Conservation (phyloP, 2,888 invertebrate genomes). For the Melipona bicolor region DNA sequence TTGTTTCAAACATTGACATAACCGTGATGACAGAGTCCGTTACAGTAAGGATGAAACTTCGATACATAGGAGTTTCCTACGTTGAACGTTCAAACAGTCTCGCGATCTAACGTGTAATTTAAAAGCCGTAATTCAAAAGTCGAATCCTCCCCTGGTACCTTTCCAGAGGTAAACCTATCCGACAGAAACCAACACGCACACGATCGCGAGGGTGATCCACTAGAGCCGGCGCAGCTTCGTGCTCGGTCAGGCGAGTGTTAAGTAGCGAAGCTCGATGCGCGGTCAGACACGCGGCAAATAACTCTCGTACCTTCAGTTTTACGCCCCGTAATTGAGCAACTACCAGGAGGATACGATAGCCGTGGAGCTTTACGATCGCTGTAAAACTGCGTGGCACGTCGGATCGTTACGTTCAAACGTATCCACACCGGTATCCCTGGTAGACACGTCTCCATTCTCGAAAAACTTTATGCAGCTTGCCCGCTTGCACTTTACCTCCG, state of each 20-base stretch:
- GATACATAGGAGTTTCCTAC: background rate
- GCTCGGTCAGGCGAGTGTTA: background rate
- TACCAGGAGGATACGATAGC: constrained; percentile 6
- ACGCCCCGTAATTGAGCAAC: constrained; percentile 18
- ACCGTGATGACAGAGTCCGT: no score
- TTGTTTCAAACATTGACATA: no score
- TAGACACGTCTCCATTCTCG: background rate
- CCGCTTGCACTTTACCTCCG: background rate
- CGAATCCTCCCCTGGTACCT: background rate
- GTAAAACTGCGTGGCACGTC: constrained; percentile 19
- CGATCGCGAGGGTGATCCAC: background rate
- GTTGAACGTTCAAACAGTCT: background rate
- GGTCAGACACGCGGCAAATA: background rate
- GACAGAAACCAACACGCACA: background rate
- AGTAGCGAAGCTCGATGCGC: background rate
- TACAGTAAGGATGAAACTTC: background rate
- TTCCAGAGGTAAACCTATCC: background rate
- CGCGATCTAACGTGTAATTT: background rate
- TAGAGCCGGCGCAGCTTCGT: background rate
- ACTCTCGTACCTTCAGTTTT: constrained; percentile 34
- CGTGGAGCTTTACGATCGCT: constrained; percentile 16
- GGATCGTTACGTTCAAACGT: constrained; percentile 3
- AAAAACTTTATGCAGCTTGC: background rate
- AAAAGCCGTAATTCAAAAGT: background rate
- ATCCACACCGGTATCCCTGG: background rate